Base-by-base conservation (phyloP, 2,797 vertebrate genomes). In the Rhinatrema bivittatum region DNA sequence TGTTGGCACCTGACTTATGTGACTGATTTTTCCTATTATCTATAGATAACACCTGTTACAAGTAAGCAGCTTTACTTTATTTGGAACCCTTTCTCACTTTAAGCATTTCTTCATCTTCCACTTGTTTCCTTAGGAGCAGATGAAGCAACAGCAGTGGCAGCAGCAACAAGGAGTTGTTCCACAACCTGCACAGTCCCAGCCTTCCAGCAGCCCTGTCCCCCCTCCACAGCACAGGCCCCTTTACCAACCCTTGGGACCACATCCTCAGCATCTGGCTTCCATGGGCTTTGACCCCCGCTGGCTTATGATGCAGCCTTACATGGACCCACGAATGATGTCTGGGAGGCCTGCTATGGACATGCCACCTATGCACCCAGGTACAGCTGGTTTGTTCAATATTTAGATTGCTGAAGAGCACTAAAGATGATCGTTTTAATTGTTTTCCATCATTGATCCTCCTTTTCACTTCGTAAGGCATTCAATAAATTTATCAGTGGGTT, bases 221-320 rank as follows among this genome's bases (percentile, higher is more conserved):
- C 87, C 91, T 2, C 87, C 90, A 1, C 89, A 93, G 25, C 96
- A 99, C 25, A 88, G 94, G 43, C 88, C 93, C 15, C 86, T 98
- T 14, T 99, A 97, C 68, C 96, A 94, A 53, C 84, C 93, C 17
- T 84, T 99, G 41, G 91, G 92, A 4, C 91, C 94, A 11, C 94
- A 87, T 51, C 91, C 90, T 32, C 93, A 91, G 39, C 96, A 94
- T 46, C 62, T 98, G 59, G 91, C 95, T 39, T 92, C 95, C 3
- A 95, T 99, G 91, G 92, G 93, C 6, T 99, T 98, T 56, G 96
- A 98, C 60, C 96, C 96, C 2, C 86, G 96, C 43, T 99, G 96
- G 96, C 82, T 99, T 16, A 95, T 99, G 96, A 97, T 99, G 93
- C 96, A 98, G 37, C 88, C 95, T 9, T 99, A 99, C 56, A 95